phyloP scores from a whole-genome alignment of 2,888 invertebrate genomes.

The Plebejus anna region DNA sequence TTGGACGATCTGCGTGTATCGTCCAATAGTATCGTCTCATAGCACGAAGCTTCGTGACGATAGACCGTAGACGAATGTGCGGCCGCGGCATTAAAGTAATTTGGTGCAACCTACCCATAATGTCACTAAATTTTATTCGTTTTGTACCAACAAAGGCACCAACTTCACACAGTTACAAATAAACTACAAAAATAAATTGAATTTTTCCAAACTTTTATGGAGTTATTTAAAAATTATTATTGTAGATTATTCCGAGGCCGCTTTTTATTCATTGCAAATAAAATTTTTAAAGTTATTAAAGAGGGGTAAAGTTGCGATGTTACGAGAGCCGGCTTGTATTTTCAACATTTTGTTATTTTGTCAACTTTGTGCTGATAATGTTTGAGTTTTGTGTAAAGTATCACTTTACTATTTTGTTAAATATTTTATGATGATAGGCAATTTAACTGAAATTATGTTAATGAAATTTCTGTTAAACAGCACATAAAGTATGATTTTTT shows the following conservation, averaged over 20 bases:
- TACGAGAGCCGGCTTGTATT: background rate
- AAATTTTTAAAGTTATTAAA: slow-evolving; percentile 11
- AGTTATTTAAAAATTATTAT: slow-evolving; percentile 20
- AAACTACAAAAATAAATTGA: slow-evolving; percentile 21
- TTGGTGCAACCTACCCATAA: background rate
- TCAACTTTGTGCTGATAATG: slow-evolving; percentile 3
- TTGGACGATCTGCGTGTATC: too few species aligned
- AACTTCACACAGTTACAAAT: slow-evolving; percentile 15
- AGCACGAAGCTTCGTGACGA: too few species aligned
- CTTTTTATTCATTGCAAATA: slow-evolving; percentile 17
- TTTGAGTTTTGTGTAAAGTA: background rate
- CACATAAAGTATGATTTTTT: too few species aligned
- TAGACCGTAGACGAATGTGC: too few species aligned
- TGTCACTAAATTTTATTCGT: background rate
- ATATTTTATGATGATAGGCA: background rate
- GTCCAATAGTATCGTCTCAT: too few species aligned
- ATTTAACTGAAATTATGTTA: background rate
- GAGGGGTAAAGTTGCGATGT: background rate
- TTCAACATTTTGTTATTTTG: background rate
- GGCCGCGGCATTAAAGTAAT: background rate
- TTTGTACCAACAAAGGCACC: background rate
- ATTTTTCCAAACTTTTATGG: background rate
- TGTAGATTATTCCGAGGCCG: slow-evolving; percentile 1
- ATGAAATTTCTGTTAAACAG: too few species aligned
- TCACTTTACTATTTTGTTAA: background rate